These are phyloP conservation scores for Balaeniceps rex DNA, from an alignment of 2,113 vertebrate species.

Conservation along the genomic window DNA sequence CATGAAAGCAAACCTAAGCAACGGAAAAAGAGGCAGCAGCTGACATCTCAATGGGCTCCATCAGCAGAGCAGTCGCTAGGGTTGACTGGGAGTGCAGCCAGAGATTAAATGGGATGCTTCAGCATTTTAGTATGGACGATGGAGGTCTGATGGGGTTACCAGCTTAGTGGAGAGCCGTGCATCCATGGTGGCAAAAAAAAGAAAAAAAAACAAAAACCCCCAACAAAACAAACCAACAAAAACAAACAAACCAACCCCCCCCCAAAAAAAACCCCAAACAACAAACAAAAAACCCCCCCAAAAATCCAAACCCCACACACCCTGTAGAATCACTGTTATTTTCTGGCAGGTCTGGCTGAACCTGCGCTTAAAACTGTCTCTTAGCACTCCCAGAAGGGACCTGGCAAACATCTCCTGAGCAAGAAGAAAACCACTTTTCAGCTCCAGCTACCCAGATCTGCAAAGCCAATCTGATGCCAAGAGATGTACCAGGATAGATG, in stretches of 20 bases:
- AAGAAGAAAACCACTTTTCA: neutral
- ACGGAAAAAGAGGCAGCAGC: neutral
- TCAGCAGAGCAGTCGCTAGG: neutral
- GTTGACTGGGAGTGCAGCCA: neutral
- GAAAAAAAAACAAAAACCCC: too few species aligned
- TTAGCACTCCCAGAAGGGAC: neutral
- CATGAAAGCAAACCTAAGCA: neutral
- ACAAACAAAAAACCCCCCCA: too few species aligned
- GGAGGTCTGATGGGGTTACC: neutral
- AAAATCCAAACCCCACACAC: too few species aligned
- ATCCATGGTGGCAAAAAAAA: neutral
- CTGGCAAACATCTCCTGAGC: neutral
- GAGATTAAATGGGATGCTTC: neutral
- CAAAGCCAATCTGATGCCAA: neutral
- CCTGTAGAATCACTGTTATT: too few species aligned
- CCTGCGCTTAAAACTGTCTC: neutral
- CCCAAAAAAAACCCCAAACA: too few species aligned
- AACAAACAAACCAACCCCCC: too few species aligned
- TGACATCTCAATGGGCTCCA: neutral
- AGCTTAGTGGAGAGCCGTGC: rapidly evolving
- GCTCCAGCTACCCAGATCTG: neutral
- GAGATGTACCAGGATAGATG: neutral
- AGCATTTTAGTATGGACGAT: neutral
- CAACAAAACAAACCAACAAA: too few species aligned
- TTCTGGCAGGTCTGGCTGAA: neutral